phyloP scores from a whole-genome alignment of 2,888 invertebrate species.

The Diarsia dahlii region DNA sequence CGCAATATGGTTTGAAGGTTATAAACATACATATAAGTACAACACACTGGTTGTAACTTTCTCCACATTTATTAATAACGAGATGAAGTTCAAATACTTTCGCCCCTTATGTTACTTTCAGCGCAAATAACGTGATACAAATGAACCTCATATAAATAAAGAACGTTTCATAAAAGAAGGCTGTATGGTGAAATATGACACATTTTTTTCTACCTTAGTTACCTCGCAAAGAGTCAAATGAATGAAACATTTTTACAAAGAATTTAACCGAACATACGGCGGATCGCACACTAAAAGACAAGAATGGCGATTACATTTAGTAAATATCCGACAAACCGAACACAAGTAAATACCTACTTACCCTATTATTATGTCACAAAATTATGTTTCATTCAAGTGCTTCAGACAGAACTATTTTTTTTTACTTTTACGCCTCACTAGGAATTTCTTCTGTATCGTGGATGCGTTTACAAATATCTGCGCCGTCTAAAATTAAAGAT shows the following conservation, averaged over 20 bases:
- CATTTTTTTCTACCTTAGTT: constrained; percentile 49
- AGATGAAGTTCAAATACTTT: constrained; percentile 7
- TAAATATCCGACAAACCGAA: constrained; percentile 39
- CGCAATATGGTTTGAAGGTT: not conserved
- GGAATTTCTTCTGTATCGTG: too few relatives aligned
- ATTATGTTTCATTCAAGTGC: not conserved
- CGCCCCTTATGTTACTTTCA: constrained; percentile 2
- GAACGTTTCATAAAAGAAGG: not conserved
- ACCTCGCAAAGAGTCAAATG: constrained; percentile 52
- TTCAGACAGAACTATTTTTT: not conserved
- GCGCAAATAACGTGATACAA: constrained; percentile 14
- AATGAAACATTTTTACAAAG: constrained; percentile 62
- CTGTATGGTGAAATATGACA: constrained; percentile 34
- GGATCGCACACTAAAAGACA: constrained; percentile 26
- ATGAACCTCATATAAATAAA: constrained; percentile 26
- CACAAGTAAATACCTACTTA: not conserved
- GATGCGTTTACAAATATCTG: too few relatives aligned
- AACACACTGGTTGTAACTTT: not conserved
- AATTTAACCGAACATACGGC: constrained; percentile 57
- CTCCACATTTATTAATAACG: not conserved
- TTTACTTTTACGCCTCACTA: too few relatives aligned
- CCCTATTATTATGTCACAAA: not conserved
- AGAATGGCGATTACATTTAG: constrained; percentile 20
- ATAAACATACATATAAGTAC: not conserved
- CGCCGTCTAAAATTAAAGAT: not conserved